phyloP scores from a whole-genome alignment of 1,140 invertebrate genomes.

The Whitmania pigra region DNA sequence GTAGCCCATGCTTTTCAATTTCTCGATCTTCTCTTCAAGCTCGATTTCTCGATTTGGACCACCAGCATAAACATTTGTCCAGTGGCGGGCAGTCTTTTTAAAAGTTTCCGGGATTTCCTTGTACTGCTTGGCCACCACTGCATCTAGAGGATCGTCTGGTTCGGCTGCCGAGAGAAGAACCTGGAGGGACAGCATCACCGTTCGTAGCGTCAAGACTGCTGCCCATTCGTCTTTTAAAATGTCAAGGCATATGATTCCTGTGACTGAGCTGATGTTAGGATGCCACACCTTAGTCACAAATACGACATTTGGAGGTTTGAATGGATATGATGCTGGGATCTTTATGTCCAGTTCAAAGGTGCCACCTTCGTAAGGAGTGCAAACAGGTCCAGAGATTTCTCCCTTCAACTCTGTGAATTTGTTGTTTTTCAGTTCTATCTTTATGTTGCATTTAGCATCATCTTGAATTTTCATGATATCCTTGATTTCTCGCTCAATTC shows the following conservation, averaged over 20 bases:
- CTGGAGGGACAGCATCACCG: slow-evolving; percentile 82
- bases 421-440: slow-evolving; percentile 82
- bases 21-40: too few relatives aligned
- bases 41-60: slow-evolving; percentile 27
- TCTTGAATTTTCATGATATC: slow-evolving; percentile 53
- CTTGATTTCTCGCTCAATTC: slow-evolving; percentile 89
- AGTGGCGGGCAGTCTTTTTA: slow-evolving; percentile 74
- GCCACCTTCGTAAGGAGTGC: slow-evolving; percentile 91
- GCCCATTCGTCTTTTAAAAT: slow-evolving; percentile 99
- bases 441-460: slow-evolving; percentile 68
- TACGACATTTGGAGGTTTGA: slow-evolving; percentile 39
- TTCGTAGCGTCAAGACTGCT: slow-evolving; percentile 91
- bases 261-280: slow-evolving; percentile 97
- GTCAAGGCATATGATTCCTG: slow-evolving; percentile 95
- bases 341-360: slow-evolving; percentile 86
- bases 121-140: slow-evolving; percentile 88
- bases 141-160: slow-evolving; percentile 74
- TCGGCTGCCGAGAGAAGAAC: slow-evolving; percentile 77
- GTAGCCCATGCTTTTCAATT: too few relatives aligned
- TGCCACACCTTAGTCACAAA: slow-evolving; percentile 99
- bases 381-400: slow-evolving; percentile 62
- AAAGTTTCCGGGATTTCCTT: slow-evolving; percentile 77
- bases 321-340: slow-evolving; percentile 93
- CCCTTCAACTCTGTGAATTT: slow-evolving; percentile 78
- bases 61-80: slow-evolving; percentile 86